These are phyloP conservation scores for Nycticorax nycticorax DNA, from an alignment of 2,113 vertebrate genomes.

Conservation along the genomic window DNA sequence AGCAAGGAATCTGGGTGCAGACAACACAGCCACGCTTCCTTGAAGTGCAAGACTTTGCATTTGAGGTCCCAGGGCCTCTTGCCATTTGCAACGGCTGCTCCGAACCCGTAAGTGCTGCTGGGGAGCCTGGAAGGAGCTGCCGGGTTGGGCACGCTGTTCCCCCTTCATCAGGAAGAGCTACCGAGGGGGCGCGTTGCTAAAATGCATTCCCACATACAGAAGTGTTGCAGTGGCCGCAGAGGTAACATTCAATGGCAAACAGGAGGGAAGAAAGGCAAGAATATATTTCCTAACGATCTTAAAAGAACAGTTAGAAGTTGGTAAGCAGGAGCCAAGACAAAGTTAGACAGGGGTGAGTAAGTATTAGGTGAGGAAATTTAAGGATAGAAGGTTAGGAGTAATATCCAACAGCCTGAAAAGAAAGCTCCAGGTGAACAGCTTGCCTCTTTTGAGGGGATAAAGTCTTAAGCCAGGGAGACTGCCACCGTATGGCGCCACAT, in stretches of 20 bases:
- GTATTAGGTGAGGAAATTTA: neutral
- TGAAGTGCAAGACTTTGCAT: too few species aligned
- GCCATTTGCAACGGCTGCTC: neutral
- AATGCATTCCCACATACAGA: neutral
- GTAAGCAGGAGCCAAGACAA: neutral
- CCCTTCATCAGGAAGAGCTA: neutral
- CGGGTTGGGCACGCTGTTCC: fast-evolving
- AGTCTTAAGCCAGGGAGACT: neutral
- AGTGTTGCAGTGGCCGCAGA: neutral
- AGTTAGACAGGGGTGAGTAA: too few species aligned
- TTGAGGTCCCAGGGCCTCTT: neutral
- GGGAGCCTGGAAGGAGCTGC: neutral
- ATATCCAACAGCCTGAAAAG: neutral
- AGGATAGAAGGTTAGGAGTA: neutral
- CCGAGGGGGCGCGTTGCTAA: neutral
- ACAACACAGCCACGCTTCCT: fast-evolving
- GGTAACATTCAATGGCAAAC: neutral
- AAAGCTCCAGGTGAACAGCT: neutral
- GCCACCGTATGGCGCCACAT: fast-evolving
- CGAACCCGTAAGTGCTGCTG: fast-evolving
- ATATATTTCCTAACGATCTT: neutral
- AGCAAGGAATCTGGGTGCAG: neutral
- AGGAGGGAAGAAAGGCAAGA: neutral
- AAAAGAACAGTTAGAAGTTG: neutral
- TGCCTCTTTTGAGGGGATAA: neutral